Evolutionary conservation across 2,888 invertebrate genomes (phyloP), one percentile per base, ranked within the genome.

Genomic region (Cephus runcator): DNA sequence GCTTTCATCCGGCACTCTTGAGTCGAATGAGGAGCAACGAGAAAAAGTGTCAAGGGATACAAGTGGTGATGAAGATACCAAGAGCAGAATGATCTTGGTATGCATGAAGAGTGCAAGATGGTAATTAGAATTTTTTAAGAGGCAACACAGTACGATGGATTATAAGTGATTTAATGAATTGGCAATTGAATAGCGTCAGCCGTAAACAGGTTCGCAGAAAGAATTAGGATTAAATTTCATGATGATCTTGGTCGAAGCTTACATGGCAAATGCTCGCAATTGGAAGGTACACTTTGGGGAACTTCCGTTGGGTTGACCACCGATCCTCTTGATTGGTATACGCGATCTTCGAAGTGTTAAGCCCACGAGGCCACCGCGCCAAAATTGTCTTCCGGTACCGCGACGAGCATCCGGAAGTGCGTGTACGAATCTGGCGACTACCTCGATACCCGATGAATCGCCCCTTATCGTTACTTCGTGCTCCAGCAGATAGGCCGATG

Each of bases 351-450:
- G 85, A 76, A 88, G 81, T 15, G 84, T 84, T 9, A 88, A 82
- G 34, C 87, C 87, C 79, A 87, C 85, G 34, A 88, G 81, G 68
- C 87, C 87, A 6, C 88, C 88, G 11, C 86, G 85, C 76, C 83
- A 80, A 40, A 84, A 75, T 30, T 76, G 68, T 71, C 77, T 80
- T 56, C 83, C 75, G 35, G 81, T 79, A 75, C 85, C 82, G 31
- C 76, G 69, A 33, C 82, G 78, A 34, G 77, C 76, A 36, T 82
- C 82, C 73, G 81, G 83, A 69, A 88, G 77, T n/a, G 85, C 82
- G 76, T 89, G 87, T 36, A 88, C 81, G 77, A 89, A 89, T 79
- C 84, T 85, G 23, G 87, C 89, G 34, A 87, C 83, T 11, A 89
- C 76, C 81, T 89, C 88, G 68, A 89, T 82, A 36, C 80, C 85